Base-by-base conservation (phyloP, 2,113 vertebrate species). In the Microcebus griseorufus region DNA sequence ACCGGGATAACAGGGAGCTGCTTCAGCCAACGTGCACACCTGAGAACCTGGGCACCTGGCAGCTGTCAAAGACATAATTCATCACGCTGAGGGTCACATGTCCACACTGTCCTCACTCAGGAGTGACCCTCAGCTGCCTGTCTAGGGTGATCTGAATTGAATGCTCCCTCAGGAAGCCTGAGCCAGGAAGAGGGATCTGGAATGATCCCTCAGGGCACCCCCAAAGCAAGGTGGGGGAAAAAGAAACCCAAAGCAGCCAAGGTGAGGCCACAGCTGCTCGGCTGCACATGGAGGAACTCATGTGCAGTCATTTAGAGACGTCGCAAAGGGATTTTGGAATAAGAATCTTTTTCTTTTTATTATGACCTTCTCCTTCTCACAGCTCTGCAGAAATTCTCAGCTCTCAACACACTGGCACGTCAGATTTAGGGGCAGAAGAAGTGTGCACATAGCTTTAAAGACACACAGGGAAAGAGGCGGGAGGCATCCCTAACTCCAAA, bases 81-180 rank as follows among this genome's bases (percentile, higher is more conserved):
- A 39, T 87, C 97, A 89, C 25, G 4, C 48, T 78, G 7, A 65
- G 94, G 76, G 92, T 82, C 94, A 55, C 42, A 0, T 10, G 1
- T 60, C 90, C 92, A 76, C 80, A 32, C 20, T 85, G 53, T 90
- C 92, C 94, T 7, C 3, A 16, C 90, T 97, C 83, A 67, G n/a
- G 64, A 91, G 73, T 69, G 91, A 96, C 84, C 94, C 93, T 82
- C 89, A 89, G 96, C 84, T 92, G 95, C 88, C 97, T 93, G 69
- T 90, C 5, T n/a, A 32, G n/a, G 75, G 62, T 83, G 69, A 90
- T 29, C 27, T 45, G 48, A 89, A 70, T 93, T 37, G 55, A 95
- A 81, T 37, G 51, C 72, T 83, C 34, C 39, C 62, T 0, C 95
- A 96, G 97, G 97, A 95, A 97, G 83, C 90, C n/a, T 37, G 90